Base-by-base conservation (phyloP, 1,140 invertebrate genomes). In the Solenopsis fugax region DNA sequence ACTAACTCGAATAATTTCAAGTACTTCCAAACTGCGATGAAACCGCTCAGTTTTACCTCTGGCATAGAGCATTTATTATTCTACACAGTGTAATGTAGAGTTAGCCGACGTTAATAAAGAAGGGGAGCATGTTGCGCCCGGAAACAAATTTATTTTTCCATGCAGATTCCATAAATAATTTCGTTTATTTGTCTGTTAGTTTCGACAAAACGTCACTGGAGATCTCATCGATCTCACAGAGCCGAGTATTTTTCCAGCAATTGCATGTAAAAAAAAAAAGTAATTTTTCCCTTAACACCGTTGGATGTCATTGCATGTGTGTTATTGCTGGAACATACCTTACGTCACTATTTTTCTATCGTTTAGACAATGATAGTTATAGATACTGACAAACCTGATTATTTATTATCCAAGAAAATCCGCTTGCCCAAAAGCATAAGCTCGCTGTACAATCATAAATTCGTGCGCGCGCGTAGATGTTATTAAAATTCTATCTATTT, bases 361-460 rank as follows among this genome's bases (percentile, higher is more conserved):
- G 29, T 80, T 80, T 24, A 80, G 29, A 78, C 45, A 52, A 37
- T 5, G 7, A 80, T 41, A 67, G 34, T 41, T 37, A 80, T 52
- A 80, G 29, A n/a, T 48, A 64, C 75, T 16, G 54, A 60, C 12
- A 58, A 65, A 65, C 45, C 4, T n/a, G n/a, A 45, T 67, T 48
- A 37, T 29, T 37, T 80, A 29, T 67, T 41, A 21, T 52, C 7
- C 60, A 52, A 52, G 18, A 24, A 52, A 65, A 78, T 78, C 18
- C 13, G n/a, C 48, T 80, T 52, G 45, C 21, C 60, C 29, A 16
- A 21, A 37, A 50, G 12, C 41, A 29, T 24, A 50, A 65, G 6
- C 29, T 37, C 6, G 29, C 29, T 29, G 29, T 29, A 29, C 2
- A 29, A 29, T 29, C 29, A 29, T 29, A 29, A 29, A 29, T 29